Base-by-base conservation (phyloP, 1,140 invertebrate genomes). In the Drosophila carrolli region DNA sequence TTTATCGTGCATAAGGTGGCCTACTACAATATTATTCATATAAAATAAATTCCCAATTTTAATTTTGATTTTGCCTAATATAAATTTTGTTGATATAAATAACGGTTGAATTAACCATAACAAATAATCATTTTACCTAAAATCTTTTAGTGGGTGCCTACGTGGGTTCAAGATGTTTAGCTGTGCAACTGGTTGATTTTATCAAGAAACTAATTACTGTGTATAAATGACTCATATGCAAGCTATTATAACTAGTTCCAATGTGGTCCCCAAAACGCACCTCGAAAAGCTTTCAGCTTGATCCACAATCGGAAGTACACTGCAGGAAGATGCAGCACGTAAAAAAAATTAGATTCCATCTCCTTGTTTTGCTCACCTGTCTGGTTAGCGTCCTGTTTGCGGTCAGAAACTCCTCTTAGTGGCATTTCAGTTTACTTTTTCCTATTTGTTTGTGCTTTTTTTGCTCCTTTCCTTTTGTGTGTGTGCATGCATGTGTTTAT, bases 371-470 rank as follows among this genome's bases (percentile, higher is more conserved):
- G 37, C 29, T 32, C 53, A 16, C 35, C 29, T 54, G 84, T 86
- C 84, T 88, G 68, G 51, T 56, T 38, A 29, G 56, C 83, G 75
- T 89, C 83, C 84, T 80, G 84, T 89, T 70, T 89, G 84, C 70
- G 84, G 84, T 88, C 59, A 58, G 84, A 67, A 88, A 83, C 59
- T 89, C 81, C 80, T 84, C 80, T 88, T 88, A 89, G 84, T 88
- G 84, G 84, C 76, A 89, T 83, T 89, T 65, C 78, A 71, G 44
- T 71, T 70, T 71, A 14, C 44, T 68, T 63, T 51, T 29, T 43
- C 16, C 46, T 37, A 50, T 61, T 65, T 29, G 7, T 57, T 55
- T 5, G 2, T 40, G n/a, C 27, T n/a, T 40, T 32, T 29, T 29
- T 29, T 8, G 13, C 11, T 14, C 2, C 11, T 29, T 14, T 43